Base-by-base conservation (phyloP, 2,797 vertebrate species). In the Jordanella pulchra region DNA sequence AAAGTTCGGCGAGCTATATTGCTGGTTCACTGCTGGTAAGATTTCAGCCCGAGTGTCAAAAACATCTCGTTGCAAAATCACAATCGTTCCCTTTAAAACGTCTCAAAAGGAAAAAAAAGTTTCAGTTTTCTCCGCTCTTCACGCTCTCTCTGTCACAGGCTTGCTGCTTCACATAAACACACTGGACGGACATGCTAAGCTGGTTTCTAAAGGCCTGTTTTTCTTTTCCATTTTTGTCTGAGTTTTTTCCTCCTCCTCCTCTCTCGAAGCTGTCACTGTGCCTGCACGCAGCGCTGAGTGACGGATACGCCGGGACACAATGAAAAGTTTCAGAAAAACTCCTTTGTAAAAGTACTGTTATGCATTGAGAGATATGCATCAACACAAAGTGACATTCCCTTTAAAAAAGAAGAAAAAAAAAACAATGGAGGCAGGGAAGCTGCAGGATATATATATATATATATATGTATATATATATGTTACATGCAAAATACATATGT, bases 261-360 rank as follows among this genome's bases (percentile, higher is more conserved):
- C 75, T 77, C 39, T 72, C 77, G 58, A 75, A 86, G 83, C 87
- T 87, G 86, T 86, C 87, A 88, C 53, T 4, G 77, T 71, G 82
- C 67, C 77, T 78, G 85, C 83, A 64, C 77, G 76, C 72, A 76
- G 81, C 73, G 82, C 85, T 78, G 84, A 89, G 76, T 88, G 88
- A 87, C 88, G 87, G 84, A 85, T 44, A 64, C 84, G 78, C 85
- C 83, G 76, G 83, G 79, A 78, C 80, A 65, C 61, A 51, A 79
- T 72, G 80, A 81, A 81, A 82, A 77, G 82, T 85, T 89, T 85
- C 64, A 70, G 67, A 79, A 82, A 39, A 86, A 90, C 78, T 86
- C 73, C 48, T 85, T 76, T 76, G 72, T 81, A 80, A 88, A 88
- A 83, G 74, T 80, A 68, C 71, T 70, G 74, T 84, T 32, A 71